phyloP scores from a whole-genome alignment of 2,888 invertebrate species.

The Chelonus formosanus region DNA sequence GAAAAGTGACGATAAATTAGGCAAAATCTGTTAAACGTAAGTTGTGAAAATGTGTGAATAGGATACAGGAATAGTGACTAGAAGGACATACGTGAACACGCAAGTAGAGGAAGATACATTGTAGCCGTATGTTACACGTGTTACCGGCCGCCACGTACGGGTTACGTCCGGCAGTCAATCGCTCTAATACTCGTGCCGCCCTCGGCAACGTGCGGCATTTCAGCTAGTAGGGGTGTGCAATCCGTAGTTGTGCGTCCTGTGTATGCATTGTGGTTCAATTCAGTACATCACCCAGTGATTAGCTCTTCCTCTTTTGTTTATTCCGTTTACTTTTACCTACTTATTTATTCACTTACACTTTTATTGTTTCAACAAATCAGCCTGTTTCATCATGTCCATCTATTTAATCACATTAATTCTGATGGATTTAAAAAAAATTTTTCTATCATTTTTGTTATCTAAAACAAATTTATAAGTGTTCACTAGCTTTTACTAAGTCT shows the following conservation, averaged over 20 bases:
- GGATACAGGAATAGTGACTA: constrained; percentile 47
- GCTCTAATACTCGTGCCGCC: constrained; percentile 62
- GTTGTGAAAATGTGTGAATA: constrained; percentile 48
- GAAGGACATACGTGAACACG: constrained; percentile 50
- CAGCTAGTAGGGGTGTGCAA: constrained; percentile 9
- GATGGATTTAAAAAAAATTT: too few relatives aligned
- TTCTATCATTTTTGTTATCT: too few relatives aligned
- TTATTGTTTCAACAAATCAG: too few relatives aligned
- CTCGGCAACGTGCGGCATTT: constrained; percentile 22
- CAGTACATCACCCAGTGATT: constrained; percentile 62
- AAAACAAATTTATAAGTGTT: not conserved
- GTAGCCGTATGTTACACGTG: constrained; percentile 64
- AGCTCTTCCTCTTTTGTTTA: constrained; percentile 49
- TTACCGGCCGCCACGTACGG: constrained; percentile 63
- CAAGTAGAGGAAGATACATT: constrained; percentile 61
- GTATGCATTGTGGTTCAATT: constrained; percentile 46
- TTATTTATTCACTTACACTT: not conserved
- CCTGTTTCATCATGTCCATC: too few relatives aligned
- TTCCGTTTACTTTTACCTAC: not conserved
- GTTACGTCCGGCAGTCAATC: constrained; percentile 65
- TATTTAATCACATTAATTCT: too few relatives aligned
- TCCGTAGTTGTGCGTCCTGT: constrained; percentile 25
- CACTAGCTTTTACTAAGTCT: not conserved
- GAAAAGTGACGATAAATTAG: too few relatives aligned
- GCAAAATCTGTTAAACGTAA: not conserved